phyloP scores from a whole-genome alignment of 1,140 invertebrate species.

The Hestina assimilis region DNA sequence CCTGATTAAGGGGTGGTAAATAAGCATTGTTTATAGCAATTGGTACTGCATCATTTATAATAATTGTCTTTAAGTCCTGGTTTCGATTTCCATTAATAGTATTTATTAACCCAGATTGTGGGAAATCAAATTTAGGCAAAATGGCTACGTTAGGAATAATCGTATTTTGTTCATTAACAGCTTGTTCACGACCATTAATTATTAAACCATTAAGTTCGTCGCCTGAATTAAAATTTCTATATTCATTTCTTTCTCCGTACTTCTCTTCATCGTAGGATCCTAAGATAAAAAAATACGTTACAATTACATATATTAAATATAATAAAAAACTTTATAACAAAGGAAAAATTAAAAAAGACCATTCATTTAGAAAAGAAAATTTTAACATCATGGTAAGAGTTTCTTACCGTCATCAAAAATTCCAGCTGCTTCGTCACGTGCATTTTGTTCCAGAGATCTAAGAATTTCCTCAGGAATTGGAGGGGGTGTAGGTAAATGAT shows the following conservation, averaged over 20 bases:
- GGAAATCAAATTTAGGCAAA: no score
- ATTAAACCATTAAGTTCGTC: constrained; percentile 11
- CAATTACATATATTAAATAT: background rate
- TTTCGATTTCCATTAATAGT: no score
- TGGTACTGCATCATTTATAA: background rate
- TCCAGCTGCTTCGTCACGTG: constrained; percentile 65
- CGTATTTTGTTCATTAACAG: no score
- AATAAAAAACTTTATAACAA: no score
- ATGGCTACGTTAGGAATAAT: no score
- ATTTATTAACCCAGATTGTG: no score
- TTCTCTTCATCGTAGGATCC: constrained; percentile 62
- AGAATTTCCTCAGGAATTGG: constrained; percentile 82
- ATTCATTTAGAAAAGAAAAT: no score
- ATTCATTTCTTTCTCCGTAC: constrained; percentile 33
- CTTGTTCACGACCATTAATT: background rate
- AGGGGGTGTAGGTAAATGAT: constrained; percentile 87
- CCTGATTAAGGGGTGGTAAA: background rate
- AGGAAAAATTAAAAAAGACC: no score
- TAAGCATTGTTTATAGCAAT: constrained; percentile 2
- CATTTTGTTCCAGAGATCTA: constrained; percentile 64
- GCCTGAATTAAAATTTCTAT: background rate
- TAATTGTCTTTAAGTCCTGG: background rate
- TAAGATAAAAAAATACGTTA: constrained; percentile 25
- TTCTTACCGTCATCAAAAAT: constrained; percentile 66
- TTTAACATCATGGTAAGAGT: no score